Evolutionary conservation across 2,888 invertebrate species (phyloP).

Genomic region (Phragmatobia fuliginosa): DNA sequence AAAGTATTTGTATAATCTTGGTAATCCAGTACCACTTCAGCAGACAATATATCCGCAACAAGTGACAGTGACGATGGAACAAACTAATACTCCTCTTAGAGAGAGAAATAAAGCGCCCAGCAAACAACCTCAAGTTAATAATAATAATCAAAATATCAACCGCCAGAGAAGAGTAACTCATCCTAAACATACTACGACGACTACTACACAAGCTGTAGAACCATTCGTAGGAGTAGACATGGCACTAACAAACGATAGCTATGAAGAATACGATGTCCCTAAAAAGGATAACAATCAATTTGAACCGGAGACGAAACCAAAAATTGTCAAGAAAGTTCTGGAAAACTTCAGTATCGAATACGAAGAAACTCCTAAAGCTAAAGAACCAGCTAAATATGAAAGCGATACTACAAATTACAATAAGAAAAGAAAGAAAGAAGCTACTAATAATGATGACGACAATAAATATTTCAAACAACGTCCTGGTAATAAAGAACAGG

Average conservation of each 20-base stretch:
- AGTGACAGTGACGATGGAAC: background rate
- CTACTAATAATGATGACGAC: background rate
- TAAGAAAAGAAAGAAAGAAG: background rate
- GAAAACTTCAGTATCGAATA: constrained; percentile 1
- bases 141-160: background rate
- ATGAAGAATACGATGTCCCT: constrained; percentile 69
- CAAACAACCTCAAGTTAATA: background rate
- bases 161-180: background rate
- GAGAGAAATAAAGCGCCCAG: background rate
- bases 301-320: constrained; percentile 26
- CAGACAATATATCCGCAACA: background rate
- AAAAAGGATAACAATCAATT: constrained; percentile 55
- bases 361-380: background rate
- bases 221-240: constrained; percentile 1
- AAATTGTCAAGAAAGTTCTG: background rate
- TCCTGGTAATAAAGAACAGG: background rate
- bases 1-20: constrained; percentile 7
- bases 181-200: background rate
- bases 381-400: background rate
- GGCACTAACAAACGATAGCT: constrained; percentile 56
- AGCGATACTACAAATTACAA: background rate
- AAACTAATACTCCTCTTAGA: background rate
- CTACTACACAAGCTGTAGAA: background rate
- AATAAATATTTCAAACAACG: constrained; percentile 3
- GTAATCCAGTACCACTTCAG: background rate